phyloP scores from a whole-genome alignment of 2,113 vertebrate genomes.

The Ursus arctos region DNA sequence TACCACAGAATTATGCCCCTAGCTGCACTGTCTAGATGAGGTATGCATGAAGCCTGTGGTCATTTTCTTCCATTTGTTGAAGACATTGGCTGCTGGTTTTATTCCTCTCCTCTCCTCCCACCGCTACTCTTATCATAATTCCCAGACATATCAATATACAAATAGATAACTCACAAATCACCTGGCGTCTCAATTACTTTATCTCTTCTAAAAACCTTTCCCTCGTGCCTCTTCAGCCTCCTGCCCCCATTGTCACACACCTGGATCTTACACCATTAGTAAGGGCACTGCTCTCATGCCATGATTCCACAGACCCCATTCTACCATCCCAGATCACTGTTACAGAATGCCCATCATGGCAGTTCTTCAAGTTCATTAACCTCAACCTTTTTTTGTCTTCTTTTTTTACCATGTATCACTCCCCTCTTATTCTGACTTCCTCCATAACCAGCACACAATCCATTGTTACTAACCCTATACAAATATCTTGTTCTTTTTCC shows the following conservation, averaged over 20 bases:
- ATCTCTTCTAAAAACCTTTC: background rate
- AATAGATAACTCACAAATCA: background rate
- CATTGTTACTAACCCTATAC: background rate
- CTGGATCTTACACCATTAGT: no score
- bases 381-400: background rate
- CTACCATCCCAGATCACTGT: background rate
- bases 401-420: background rate
- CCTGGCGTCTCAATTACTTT: background rate
- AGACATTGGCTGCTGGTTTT: background rate
- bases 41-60: background rate
- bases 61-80: background rate
- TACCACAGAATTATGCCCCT: background rate
- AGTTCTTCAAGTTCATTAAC: background rate
- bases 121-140: background rate
- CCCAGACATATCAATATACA: background rate
- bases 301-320: rapidly evolving
- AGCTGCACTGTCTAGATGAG: background rate
- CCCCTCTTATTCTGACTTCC: background rate
- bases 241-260: background rate
- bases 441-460: background rate
- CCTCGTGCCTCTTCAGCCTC: background rate
- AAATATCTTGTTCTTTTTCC: background rate
- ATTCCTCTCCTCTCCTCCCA: background rate
- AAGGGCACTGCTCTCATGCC: background rate
- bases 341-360: rapidly evolving